Conservation (phyloP, 2,888 invertebrate species). For the Rhaphigaster nebulosa region DNA sequence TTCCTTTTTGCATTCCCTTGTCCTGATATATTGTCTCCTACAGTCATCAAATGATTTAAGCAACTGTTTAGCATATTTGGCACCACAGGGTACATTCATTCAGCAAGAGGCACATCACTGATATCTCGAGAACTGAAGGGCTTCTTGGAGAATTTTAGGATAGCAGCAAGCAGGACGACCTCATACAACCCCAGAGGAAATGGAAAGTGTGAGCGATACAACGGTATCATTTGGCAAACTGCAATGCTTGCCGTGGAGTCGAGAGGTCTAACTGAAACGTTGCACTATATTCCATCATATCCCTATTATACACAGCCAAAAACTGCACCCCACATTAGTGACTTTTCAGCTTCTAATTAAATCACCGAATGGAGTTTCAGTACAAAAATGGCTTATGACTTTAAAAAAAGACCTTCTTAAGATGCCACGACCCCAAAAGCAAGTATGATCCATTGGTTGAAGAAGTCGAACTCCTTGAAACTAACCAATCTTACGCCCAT, state of each 20-base stretch:
- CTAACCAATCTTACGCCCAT: no score
- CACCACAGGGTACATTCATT: constrained; percentile 38
- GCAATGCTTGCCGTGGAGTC: neutral
- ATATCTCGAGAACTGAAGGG: constrained; percentile 33
- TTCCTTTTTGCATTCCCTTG: neutral
- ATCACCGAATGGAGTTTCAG: no score
- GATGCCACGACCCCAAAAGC: no score
- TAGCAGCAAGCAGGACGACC: neutral
- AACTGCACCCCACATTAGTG: neutral
- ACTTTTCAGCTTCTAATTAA: no score
- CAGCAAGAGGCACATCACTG: constrained; percentile 45
- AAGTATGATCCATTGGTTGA: no score
- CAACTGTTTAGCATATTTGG: neutral
- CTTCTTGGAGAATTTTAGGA: no score
- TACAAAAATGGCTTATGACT: no score
- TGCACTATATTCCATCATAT: neutral
- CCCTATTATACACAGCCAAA: neutral
- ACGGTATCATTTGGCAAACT: constrained; percentile 47
- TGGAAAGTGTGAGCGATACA: constrained; percentile 39
- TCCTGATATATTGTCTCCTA: neutral
- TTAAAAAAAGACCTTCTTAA: no score
- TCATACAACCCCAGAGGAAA: constrained; percentile 3
- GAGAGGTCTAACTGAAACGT: neutral
- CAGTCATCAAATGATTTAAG: no score
- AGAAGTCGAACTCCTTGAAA: no score